Base-by-base conservation (phyloP, 2,113 vertebrate species). In the Emydura subglobosa region DNA sequence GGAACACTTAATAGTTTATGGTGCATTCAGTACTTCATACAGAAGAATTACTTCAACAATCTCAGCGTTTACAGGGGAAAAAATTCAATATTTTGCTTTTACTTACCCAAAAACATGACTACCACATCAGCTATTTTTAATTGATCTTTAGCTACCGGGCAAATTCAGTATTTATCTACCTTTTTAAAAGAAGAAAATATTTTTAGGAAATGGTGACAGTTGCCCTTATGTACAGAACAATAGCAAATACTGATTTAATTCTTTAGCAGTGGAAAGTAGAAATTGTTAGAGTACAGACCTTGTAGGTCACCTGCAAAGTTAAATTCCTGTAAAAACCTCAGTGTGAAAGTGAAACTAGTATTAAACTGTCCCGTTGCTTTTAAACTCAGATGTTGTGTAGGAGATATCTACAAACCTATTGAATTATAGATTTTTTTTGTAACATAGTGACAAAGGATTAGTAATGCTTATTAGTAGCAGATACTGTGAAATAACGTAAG, bases 221-320 rank as follows among this genome's bases (percentile, higher is more conserved):
- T 82, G 6, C 2, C 47, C 79, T 59, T 87, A 5, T 65, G 83
- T 85, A 17, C 83, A 1, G 0, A 11, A 34, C 57, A 55, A 59
- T 19, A n/a, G 61, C 14, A 65, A n/a, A 65, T 14, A 4, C 16
- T 65, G 14, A 65, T 65, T n/a, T 65, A 34, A 65, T 34, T n/a
- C 61, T 65, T 65, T 65, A 65, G 16, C 14, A 65, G 16, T 65
- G 61, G 31, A 65, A 34, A 65, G 27, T 31, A n/a, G 61, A 65
- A 65, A 65, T 65, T n/a, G 16, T 6, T 6, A 34, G 16, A 34
- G 31, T 34, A n/a, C 61, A 65, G 61, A 65, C 31, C 31, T 65
- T 65, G 31, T 65, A 65, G 31, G 25, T 65, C 14, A 65, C 31
- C 13, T 34, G 7, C 47, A 92, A 95, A 94, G 91, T 91, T 97